Conservation (phyloP, 2,113 vertebrate genomes). For the Haliaeetus leucogaster region DNA sequence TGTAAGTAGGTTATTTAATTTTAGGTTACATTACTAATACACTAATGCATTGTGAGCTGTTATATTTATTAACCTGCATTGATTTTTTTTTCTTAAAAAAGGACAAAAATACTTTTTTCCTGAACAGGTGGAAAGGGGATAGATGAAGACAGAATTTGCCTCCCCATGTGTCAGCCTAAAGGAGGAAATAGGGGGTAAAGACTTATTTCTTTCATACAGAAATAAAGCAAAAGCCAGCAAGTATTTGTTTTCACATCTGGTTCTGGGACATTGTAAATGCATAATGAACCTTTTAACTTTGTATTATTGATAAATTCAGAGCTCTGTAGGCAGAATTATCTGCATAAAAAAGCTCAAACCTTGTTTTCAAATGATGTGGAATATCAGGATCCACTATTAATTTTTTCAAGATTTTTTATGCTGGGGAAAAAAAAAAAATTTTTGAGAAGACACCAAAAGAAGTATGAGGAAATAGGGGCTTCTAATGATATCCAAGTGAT, state of each 20-base stretch:
- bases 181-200: background rate
- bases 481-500: background rate
- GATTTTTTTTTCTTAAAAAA: background rate
- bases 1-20: constrained; percentile 60
- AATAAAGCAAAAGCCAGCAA: background rate
- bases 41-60: background rate
- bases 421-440: background rate
- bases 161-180: background rate
- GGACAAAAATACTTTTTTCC: background rate
- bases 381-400: background rate
- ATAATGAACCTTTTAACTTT: background rate
- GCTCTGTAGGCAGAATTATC: background rate
- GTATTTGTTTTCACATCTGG: background rate
- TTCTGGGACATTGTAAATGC: background rate
- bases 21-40: constrained; percentile 16
- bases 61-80: constrained; percentile 43
- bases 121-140: background rate
- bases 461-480: rapidly evolving
- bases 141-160: background rate
- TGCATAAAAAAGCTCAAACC: background rate
- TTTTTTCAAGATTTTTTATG: background rate
- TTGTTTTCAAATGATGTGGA: background rate
- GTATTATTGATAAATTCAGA: background rate
- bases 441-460: background rate
- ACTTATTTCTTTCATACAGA: background rate